phyloP scores from a whole-genome alignment of 2,888 invertebrate species.

The Tipula helvola region DNA sequence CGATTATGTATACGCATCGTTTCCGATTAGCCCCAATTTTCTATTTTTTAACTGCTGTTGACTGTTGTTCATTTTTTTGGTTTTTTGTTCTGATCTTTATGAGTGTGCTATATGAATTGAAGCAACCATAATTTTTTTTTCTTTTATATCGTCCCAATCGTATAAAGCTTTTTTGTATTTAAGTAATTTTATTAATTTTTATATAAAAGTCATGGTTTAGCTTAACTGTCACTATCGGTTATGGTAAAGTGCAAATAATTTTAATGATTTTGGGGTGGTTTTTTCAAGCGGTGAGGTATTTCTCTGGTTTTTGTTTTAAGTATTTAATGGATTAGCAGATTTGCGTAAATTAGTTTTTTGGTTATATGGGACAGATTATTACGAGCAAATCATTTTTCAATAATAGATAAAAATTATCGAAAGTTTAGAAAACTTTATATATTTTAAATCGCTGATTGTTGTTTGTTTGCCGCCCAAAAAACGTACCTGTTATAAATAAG shows the following conservation, averaged over 20 bases:
- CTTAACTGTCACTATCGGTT: not conserved
- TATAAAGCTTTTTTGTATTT: not conserved
- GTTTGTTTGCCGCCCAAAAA: no score
- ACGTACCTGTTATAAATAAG: no score
- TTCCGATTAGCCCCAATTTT: not conserved
- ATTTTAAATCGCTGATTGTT: no score
- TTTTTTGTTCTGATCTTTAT: not conserved
- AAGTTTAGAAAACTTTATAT: no score
- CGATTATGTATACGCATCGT: constrained; percentile 4
- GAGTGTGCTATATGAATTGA: no score
- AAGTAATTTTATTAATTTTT: not conserved
- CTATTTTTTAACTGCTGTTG: not conserved
- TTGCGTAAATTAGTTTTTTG: not conserved
- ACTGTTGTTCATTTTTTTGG: not conserved
- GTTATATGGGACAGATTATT: not conserved
- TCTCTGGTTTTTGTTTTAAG: not conserved
- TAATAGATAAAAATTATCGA: no score
- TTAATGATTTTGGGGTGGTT: not conserved
- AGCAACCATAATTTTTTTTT: no score
- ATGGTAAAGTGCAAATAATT: not conserved
- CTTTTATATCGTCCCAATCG: not conserved
- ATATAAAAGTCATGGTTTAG: not conserved
- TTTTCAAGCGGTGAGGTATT: not conserved
- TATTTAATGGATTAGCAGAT: not conserved
- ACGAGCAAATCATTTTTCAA: not conserved